Evolutionary conservation across 2,113 vertebrate genomes (phyloP), one percentile per base, ranked within the genome.

Genomic region (Laticauda laticaudata): DNA sequence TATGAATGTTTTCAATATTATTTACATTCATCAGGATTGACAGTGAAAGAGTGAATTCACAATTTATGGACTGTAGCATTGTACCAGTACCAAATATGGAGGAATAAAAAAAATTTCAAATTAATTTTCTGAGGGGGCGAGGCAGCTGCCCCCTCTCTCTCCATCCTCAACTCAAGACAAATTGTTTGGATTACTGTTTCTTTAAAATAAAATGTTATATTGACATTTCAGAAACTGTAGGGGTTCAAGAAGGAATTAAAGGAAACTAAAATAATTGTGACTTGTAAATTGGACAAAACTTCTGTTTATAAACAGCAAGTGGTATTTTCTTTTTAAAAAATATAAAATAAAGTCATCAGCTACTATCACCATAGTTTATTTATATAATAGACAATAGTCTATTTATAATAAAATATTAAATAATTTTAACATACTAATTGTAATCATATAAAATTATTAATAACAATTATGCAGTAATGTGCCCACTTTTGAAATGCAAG

Each of bases 1-100:
- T 97, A 95, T 96, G 96, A 97, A 95, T 94, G 94, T 96, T 97
- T 97, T 97, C 97, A 96, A 94, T 90, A 57, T 97, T 98, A 95
- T 94, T 96, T 96, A 94, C 92, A 94, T 95, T 96, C 96, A 94
- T 96, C 95, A 95, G 95, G 96, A 87, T 90, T 92, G 92, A 93
- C 89, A 94, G 90, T 94, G 93, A 94, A 94, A 91, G 94, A 95
- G 90, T 96, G 93, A 91, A 43, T 5, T 95, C 90, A 95, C 87
- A 88, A 95, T 95, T 95, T 96, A 95, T 95, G 93, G 94, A 95
- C 94, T 95, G 26, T 0, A 5, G 61, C 59, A 57, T 24, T 96
- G 90, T 51, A 92, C 24, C 48, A 93, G 26, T 81, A 61, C 56
- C 92, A 94, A 94, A 89, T 94, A 53, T 64, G 90, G 92, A 88